Base-by-base conservation (phyloP, 2,888 invertebrate species). In the Drosophila anomelani region DNA sequence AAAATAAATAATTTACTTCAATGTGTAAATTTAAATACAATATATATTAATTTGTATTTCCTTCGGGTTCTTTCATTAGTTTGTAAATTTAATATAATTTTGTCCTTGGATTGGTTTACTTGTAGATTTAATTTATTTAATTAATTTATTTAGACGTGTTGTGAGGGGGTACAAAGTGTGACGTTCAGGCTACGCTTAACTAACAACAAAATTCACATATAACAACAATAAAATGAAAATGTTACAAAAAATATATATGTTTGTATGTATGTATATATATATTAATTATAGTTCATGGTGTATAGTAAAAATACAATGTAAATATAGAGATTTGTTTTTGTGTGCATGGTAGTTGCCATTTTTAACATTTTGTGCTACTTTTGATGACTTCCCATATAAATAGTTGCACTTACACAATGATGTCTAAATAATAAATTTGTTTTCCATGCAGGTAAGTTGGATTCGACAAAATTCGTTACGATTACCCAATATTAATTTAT, bases 161-260 rank as follows among this genome's bases (percentile, higher is more conserved):
- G 69, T 77, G 56, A 75, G 59, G 75, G 85, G 85, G 88, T 85
- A 85, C 85, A 84, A 75, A 78, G 89, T 85, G 83, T 88, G 77
- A 81, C 87, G 85, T 85, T 89, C 79, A 73, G 66, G 44, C 72
- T 85, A 80, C 75, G 61, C 79, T 81, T 80, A 80, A 85, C 81
- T 82, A 88, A 87, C 87, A 90, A 88, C 85, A 89, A 81, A 82
- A 90, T 82, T 75, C 72, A 74, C 59, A 68, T 75, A 58, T 73
- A 73, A 73, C 72, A 73, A 73, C 72, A 73, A 58, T 62, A 51
- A 82, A 85, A 88, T 81, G 58, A 78, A 78, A 75, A 76, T 67
- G 41, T 63, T 81, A 74, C 58, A 80, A 81, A 80, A 79, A 63
- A 75, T 77, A 66, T 79, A 77, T 75, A 64, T 73, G n/a, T 46